Evolutionary conservation across 2,113 vertebrate species (phyloP).

Genomic region (Bubo scandiacus): DNA sequence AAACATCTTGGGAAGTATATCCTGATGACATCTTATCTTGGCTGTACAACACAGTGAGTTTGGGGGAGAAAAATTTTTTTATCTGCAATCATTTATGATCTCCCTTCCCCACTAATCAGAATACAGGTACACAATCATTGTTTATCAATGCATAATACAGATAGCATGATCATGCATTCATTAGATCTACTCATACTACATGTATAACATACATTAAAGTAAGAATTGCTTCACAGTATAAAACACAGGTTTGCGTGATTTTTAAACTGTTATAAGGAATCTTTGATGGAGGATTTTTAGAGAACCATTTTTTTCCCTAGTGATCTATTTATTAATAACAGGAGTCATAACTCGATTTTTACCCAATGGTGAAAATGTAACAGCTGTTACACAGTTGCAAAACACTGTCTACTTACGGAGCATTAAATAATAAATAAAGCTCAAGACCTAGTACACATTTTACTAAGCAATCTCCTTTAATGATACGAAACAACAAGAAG

Average conservation of each 20-base stretch:
- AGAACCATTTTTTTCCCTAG: background rate
- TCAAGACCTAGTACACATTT: background rate
- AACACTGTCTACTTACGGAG: background rate
- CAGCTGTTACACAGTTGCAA: slow-evolving; percentile 16
- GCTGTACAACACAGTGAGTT: background rate
- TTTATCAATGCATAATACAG: background rate
- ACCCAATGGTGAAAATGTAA: background rate
- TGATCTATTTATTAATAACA: slow-evolving; percentile 2
- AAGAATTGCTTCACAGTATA: background rate
- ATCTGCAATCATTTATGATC: background rate
- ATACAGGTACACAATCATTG: background rate
- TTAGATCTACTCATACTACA: background rate
- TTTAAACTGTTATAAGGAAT: background rate
- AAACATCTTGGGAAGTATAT: slow-evolving; percentile 51
- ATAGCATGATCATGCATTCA: background rate
- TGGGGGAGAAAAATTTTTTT: background rate
- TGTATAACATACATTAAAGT: background rate
- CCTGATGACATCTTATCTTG: slow-evolving; percentile 23
- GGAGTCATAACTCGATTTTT: background rate
- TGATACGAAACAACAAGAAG: slow-evolving; percentile 3
- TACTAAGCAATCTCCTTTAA: background rate
- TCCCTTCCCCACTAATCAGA: background rate
- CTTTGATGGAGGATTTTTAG: background rate
- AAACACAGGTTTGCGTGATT: background rate
- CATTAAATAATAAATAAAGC: slow-evolving; percentile 34